Evolutionary conservation across 1,140 invertebrate species (phyloP).

Genomic region (Eumaeus atala): DNA sequence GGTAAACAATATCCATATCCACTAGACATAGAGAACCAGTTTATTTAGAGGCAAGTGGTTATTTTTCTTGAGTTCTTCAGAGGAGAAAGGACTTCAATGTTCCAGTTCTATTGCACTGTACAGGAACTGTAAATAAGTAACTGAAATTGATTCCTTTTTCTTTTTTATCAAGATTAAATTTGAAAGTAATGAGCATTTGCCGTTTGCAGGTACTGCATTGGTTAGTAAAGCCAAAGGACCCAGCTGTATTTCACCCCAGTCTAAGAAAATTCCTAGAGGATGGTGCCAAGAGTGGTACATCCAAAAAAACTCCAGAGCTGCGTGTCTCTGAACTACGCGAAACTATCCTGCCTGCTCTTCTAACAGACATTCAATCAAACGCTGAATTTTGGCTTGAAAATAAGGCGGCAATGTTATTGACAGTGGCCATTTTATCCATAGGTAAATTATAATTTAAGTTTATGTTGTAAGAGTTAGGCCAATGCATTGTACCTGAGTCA

Average conservation of each 20-base stretch:
- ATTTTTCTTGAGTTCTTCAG: no score
- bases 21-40: no score
- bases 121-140: no score
- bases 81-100: no score
- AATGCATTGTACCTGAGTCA: no score
- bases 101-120: no score
- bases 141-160: no score
- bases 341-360: slow-evolving; percentile 6
- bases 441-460: slow-evolving; percentile 28
- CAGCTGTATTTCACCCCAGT: slow-evolving; percentile 9
- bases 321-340: slow-evolving; percentile 8
- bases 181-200: not conserved
- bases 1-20: no score
- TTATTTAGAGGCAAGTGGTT: no score
- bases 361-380: slow-evolving; percentile 5
- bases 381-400: slow-evolving; percentile 78
- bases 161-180: no score
- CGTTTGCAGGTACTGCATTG: not conserved
- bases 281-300: slow-evolving; percentile 8
- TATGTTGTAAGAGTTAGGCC: no score
- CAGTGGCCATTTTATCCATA: slow-evolving; percentile 79
- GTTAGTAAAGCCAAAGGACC: slow-evolving; percentile 10
- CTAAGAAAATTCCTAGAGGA: slow-evolving; percentile 8
- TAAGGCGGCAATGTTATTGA: slow-evolving; percentile 81
- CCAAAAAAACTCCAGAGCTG: slow-evolving; percentile 9